These are phyloP conservation scores for Holcopasites calliopsidis DNA, from an alignment of 1,140 invertebrate genomes.

Conservation along the genomic window DNA sequence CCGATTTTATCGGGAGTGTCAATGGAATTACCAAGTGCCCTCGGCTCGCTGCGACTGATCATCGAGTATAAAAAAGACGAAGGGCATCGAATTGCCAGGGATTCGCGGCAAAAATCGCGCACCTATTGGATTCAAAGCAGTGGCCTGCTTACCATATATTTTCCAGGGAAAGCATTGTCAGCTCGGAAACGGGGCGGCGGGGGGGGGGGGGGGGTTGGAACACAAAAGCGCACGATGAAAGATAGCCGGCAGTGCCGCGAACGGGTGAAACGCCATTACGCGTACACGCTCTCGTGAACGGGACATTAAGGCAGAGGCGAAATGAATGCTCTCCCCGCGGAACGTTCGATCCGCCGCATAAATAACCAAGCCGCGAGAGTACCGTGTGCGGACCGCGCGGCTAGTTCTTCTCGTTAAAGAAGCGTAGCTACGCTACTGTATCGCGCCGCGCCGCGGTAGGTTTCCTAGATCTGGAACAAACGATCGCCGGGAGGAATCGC, in stretches of 20 bases:
- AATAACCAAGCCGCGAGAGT: conserved; percentile 3
- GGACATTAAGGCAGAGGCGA: conserved; percentile 21
- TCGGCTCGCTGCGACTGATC: background rate
- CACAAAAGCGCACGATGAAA: conserved; percentile 45
- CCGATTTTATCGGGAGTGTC: background rate
- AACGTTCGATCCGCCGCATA: conserved; percentile 26
- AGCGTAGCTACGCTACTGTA: conserved; percentile 45
- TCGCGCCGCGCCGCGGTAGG: conserved; percentile 35
- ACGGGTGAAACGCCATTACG: conserved; percentile 33
- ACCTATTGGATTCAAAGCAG: conserved; percentile 38
- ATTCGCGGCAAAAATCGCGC: conserved; percentile 8
- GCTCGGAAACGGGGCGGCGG: conserved; percentile 24
- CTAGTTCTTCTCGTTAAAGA: conserved; percentile 28
- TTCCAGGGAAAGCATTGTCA: conserved; percentile 41
- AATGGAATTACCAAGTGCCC: background rate
- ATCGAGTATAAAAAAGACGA: no score
- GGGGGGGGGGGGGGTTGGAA: no score
- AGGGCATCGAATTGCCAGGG: background rate
- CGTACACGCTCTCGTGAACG: conserved; percentile 18
- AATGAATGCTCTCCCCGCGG: conserved; percentile 21
- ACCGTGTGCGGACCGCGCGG: background rate
- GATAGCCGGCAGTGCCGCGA: conserved; percentile 18
- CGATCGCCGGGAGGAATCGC: conserved; percentile 44
- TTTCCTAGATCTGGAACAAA: conserved; percentile 58
- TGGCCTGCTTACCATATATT: conserved; percentile 33